Conservation (phyloP, 2,113 vertebrate species). For the Hucho hucho region DNA sequence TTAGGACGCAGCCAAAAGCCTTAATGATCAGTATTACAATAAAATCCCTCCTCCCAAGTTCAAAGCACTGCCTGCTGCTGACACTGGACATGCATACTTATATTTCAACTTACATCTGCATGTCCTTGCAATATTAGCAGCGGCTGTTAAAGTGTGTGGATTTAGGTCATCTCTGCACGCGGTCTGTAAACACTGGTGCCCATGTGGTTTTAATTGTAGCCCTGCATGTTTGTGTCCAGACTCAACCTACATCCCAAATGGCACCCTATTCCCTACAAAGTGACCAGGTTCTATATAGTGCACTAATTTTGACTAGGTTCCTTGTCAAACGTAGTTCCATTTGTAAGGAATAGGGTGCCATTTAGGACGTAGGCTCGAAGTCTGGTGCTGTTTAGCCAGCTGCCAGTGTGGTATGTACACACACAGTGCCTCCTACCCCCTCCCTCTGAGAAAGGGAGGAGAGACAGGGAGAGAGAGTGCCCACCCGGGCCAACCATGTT, state of each 20-base stretch:
- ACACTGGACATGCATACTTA: neutral
- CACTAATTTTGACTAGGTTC: too few species aligned
- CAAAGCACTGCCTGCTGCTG: too few species aligned
- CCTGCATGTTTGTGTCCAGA: conserved; percentile 50
- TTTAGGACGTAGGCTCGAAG: conserved; percentile 40
- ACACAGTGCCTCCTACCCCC: neutral
- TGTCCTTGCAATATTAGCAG: neutral
- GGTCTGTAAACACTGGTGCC: conserved; percentile 29
- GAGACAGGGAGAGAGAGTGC: neutral
- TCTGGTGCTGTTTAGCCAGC: conserved; percentile 33
- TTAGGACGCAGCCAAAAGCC: too few species aligned
- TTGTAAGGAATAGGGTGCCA: conserved; percentile 35
- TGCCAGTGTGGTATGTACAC: conserved; percentile 62
- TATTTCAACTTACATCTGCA: neutral
- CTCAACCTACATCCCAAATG: neutral
- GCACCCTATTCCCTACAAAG: too few species aligned
- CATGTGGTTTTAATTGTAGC: conserved; percentile 56
- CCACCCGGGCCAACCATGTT: neutral
- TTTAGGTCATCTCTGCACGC: conserved; percentile 6
- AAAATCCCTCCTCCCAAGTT: neutral
- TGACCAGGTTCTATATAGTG: too few species aligned
- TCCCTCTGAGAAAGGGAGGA: neutral
- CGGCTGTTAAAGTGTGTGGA: neutral
- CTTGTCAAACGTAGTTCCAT: neutral
- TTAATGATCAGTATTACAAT: neutral